phyloP scores from a whole-genome alignment of 2,113 vertebrate species.

The Etia nguti region DNA sequence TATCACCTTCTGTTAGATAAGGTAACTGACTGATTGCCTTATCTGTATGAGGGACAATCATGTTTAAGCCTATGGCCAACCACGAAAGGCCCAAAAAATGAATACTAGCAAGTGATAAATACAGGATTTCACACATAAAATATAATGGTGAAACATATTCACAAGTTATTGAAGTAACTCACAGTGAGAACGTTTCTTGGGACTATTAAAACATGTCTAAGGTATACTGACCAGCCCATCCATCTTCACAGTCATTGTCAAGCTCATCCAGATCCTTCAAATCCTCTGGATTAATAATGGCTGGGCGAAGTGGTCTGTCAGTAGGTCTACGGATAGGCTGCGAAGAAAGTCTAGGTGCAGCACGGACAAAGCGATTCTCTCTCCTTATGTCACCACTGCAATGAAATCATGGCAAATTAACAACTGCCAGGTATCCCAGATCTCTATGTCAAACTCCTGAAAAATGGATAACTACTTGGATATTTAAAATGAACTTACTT shows the following conservation, averaged over 20 bases:
- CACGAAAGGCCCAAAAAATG: background rate
- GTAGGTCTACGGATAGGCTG: conserved; percentile 81
- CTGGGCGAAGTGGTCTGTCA: conserved; percentile 81
- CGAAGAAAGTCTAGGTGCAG: conserved; percentile 67
- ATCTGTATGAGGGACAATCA: no score
- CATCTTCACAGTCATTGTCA: conserved; percentile 91
- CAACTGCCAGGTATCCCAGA: background rate
- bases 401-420: background rate
- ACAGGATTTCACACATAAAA: background rate
- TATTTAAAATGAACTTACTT: conserved; percentile 76
- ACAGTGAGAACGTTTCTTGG: background rate
- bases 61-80: background rate
- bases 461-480: background rate
- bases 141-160: background rate
- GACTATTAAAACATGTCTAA: background rate
- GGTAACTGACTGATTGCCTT: background rate
- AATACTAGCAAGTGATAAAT: background rate
- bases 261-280: conserved; percentile 94
- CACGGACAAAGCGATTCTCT: conserved; percentile 78
- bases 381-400: conserved; percentile 75
- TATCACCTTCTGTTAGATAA: background rate
- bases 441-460: background rate
- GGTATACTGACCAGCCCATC: conserved; percentile 87
- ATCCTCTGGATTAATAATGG: conserved; percentile 95
- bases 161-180: background rate